phyloP scores from a whole-genome alignment of 2,113 vertebrate species.

The Amphilophus citrinellus region DNA sequence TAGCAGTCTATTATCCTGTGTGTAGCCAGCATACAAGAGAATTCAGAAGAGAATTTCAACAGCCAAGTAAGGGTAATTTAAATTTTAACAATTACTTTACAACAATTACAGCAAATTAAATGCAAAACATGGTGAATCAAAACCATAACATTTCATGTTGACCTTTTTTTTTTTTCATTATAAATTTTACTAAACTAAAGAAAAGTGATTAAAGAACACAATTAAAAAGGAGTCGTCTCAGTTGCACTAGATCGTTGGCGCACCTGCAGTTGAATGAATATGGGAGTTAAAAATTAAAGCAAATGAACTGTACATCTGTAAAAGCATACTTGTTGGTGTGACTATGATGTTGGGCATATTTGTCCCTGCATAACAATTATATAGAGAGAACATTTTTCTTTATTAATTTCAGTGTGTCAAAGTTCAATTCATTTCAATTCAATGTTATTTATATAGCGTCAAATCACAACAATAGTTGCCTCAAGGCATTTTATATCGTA shows the following conservation, averaged over 20 bases:
- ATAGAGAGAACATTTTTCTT: not conserved
- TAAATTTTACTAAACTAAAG: not conserved
- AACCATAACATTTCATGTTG: not conserved
- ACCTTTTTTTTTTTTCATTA: not conserved
- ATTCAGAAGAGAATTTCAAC: constrained; percentile 4
- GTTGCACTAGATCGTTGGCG: constrained; percentile 5
- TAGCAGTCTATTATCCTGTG: not conserved
- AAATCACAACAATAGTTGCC: too few relatives aligned
- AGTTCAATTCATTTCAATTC: too few relatives aligned
- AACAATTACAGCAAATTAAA: not conserved
- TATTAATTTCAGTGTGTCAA: not conserved
- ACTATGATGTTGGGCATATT: not conserved
- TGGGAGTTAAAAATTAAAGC: not conserved
- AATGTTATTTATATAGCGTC: too few relatives aligned
- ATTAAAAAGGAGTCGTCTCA: constrained; percentile 38
- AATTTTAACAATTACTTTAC: not conserved
- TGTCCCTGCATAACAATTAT: not conserved
- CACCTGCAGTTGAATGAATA: constrained; percentile 15
- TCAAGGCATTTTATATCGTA: too few relatives aligned
- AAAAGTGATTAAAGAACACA: constrained; percentile 16
- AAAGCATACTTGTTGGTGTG: not conserved
- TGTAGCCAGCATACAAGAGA: not conserved
- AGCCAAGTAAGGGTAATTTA: not conserved
- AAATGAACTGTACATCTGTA: not conserved
- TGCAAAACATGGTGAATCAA: not conserved